Evolutionary conservation across 2,888 invertebrate genomes (phyloP), one percentile per base, ranked within the genome.

Genomic region (Meganola albula): DNA sequence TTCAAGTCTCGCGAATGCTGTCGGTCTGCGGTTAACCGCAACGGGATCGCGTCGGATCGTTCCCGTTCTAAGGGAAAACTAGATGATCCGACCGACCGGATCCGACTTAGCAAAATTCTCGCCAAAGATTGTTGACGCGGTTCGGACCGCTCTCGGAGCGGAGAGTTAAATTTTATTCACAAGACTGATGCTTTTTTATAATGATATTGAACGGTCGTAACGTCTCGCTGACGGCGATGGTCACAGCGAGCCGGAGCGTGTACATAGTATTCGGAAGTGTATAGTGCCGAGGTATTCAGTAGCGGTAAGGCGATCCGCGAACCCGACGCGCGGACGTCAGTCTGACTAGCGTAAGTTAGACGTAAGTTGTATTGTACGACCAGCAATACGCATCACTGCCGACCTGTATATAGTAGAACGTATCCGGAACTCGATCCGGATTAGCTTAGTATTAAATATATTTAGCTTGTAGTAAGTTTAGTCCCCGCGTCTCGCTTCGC

Each of bases 161-260:
- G 71, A 69, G 53, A 67, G 60, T 60, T 65, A 58, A 63, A 67
- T 70, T 70, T 72, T 69, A 71, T 64, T 69, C 62, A 80, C 76
- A 83, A 84, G 84, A 84, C 84, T 84, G 84, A 84, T 78, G 69
- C 70, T 69, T 77, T 63, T 80, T 79, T 83, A 77, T 77, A 72
- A 77, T 70, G 74, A 74, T 75, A 71, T 71, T 70, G 59, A 48
- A 49, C 54, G 53, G 59, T 53, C 55, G 53, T 42, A 41, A 44
- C 49, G 40, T 53, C 53, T 54, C n/a, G n/a, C n/a, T n/a, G n/a
- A n/a, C n/a, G n/a, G n/a, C n/a, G n/a, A n/a, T n/a, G 54, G 60
- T 58, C 50, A 55, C 55, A 54, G 45, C 47, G 56, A 54, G 58
- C 42, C 48, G 44, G 58, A 45, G 40, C 34, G 11, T 79, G 78